Evolutionary conservation across 1,140 invertebrate genomes (phyloP), one percentile per base, ranked within the genome.

Genomic region (Lepeophtheirus salmonis): DNA sequence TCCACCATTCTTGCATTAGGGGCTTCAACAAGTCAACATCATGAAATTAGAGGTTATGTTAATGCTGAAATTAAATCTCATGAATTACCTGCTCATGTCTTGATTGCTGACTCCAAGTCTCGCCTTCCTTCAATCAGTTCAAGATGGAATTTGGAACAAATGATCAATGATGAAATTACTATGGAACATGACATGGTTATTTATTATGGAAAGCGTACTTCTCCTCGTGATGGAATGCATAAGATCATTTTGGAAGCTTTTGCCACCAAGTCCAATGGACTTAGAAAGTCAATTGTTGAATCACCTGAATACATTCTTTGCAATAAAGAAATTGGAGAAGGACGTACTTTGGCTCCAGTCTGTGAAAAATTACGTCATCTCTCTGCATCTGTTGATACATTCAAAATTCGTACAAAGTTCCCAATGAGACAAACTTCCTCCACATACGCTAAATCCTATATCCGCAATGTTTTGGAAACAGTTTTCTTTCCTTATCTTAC

Each of bases 381-480:
- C 10, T 3, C 53, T 25, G 10, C 53, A 10, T 17, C 16, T 17
- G 16, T 55, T 10, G 53, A 55, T 17, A 10, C 30, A 6, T 41
- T 41, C 30, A 55, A 12, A 22, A 22, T 55, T 55, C 53, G 22
- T 25, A 22, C 53, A 4, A 55, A 55, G 22, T 23, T 55, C 16
- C 22, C 22, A 24, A 10, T 3, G 22, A 55, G 53, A 3, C 14
- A 6, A 10, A 55, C 53, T 55, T 6, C 22, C 53, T 22, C 22
- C 22, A 21, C 22, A 12, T 55, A 23, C 21, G 12, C 16, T 20
- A 55, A 22, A n/a, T 41, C 30, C 30, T 41, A 41, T n/a, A 41
- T 41, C 30, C 30, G 30, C 30, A 41, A 41, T n/a, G 6, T 41
- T n/a, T n/a, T 41, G 6, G 30, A 41, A 41, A 41, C 30, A 6